These are phyloP conservation scores for Drosophila lacicola DNA, from an alignment of 2,888 invertebrate genomes.

Conservation along the genomic window DNA sequence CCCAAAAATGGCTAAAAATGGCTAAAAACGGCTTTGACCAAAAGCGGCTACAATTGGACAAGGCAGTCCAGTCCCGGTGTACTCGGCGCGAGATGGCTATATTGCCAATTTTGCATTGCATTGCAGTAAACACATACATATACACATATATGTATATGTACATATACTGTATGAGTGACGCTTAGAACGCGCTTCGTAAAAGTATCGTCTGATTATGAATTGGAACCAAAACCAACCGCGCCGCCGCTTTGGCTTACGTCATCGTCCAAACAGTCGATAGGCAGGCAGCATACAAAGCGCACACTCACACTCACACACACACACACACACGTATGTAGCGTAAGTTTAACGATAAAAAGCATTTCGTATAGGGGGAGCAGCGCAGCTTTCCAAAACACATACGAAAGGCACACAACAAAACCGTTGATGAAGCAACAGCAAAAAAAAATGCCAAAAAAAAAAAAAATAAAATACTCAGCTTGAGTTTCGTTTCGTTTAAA, in stretches of 20 bases:
- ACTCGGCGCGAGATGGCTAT: conserved; percentile 31
- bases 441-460: conserved; percentile 47
- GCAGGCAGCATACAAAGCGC: conserved; percentile 59
- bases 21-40: conserved; percentile 64
- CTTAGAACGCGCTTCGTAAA: conserved; percentile 63
- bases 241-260: conserved; percentile 66
- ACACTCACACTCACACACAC: conserved; percentile 24
- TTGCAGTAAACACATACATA: conserved; percentile 27
- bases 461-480: conserved; percentile 50
- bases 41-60: conserved; percentile 72
- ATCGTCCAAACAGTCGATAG: conserved; percentile 65
- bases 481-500: conserved; percentile 66
- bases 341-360: conserved; percentile 62
- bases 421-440: conserved; percentile 63
- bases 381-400: conserved; percentile 73
- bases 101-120: conserved; percentile 46
- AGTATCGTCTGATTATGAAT: conserved; percentile 80
- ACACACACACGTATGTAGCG: conserved; percentile 27
- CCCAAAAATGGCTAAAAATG: conserved; percentile 80
- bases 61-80: conserved; percentile 70
- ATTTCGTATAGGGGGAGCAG: conserved; percentile 73
- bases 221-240: conserved; percentile 60
- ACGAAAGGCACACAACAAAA: conserved; percentile 68
- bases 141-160: conserved; percentile 4
- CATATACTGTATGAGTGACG: conserved; percentile 29